A percentile compares a stretch with the other conserved stretches of the same genome.
These are phyloP conservation scores for Pyrgilauda ruficollis DNA, from an alignment of 2,113 vertebrate genomes.

Conservation along the genomic window DNA sequence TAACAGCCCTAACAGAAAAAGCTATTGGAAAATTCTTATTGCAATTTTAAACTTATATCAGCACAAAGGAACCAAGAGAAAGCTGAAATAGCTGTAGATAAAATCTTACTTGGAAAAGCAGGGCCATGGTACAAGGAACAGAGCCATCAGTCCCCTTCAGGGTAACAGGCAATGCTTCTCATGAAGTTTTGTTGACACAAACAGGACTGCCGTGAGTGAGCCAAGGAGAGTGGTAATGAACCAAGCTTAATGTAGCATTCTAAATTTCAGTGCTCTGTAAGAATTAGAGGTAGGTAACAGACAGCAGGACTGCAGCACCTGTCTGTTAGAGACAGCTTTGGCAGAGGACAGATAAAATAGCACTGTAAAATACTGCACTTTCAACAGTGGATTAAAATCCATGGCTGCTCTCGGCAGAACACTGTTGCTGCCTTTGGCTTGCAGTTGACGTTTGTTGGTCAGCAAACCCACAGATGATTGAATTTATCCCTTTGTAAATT, in stretches of 20 bases:
- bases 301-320: neutral
- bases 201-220: neutral
- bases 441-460: neutral
- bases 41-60: neutral
- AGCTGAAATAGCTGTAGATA: neutral
- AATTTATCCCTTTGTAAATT: conserved; percentile 1
- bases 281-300: neutral
- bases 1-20: neutral
- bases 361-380: neutral
- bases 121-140: neutral
- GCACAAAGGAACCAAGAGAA: neutral
- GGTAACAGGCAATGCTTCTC: neutral
- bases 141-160: neutral
- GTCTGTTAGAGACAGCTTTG: neutral
- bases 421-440: neutral
- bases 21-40: neutral
- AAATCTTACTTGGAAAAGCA: neutral
- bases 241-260: conserved; percentile 1
- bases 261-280: neutral
- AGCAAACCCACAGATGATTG: neutral
- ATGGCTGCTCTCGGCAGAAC: neutral
- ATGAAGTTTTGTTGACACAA: conserved; percentile 11
- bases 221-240: neutral
- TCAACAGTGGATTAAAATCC: neutral
- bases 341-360: neutral